Conservation (phyloP, 2,797 vertebrate genomes). For the Poecile montanus region DNA sequence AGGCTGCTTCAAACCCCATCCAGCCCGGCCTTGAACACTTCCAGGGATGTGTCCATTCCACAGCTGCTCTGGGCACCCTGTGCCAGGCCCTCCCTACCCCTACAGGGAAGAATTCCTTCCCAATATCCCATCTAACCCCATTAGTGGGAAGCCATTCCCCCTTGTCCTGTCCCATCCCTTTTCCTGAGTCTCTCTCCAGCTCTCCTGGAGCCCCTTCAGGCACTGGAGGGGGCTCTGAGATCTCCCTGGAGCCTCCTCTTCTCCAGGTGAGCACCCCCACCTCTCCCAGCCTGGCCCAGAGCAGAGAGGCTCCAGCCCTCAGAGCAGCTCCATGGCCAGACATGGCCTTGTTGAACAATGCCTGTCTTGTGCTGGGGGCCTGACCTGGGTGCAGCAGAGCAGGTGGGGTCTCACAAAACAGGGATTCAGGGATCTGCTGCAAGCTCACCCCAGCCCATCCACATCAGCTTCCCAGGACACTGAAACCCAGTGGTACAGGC, state of each 20-base stretch:
- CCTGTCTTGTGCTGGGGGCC: background rate
- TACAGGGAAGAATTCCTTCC: background rate
- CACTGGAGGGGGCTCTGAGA: accelerated
- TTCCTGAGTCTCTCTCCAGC: background rate
- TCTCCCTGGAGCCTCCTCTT: background rate
- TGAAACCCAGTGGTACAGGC: accelerated
- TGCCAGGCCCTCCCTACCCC: accelerated
- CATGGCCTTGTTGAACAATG: background rate
- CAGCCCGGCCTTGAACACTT: background rate
- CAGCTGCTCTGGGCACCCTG: background rate
- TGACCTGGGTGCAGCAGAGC: background rate
- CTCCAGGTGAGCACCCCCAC: background rate
- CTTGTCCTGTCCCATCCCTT: background rate
- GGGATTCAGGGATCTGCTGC: background rate
- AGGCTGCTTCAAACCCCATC: background rate
- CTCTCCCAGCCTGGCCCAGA: background rate
- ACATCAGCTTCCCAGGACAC: background rate
- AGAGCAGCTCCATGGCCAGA: background rate
- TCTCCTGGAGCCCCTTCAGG: background rate
- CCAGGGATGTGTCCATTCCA: background rate
- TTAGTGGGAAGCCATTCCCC: background rate
- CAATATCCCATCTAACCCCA: no score
- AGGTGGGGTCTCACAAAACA: background rate
- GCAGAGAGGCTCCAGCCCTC: background rate
- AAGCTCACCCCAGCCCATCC: background rate